These are phyloP conservation scores for Scolanthus callimorphus DNA, from an alignment of 92 coral and sea anemone genomes.

Conservation along the genomic window DNA sequence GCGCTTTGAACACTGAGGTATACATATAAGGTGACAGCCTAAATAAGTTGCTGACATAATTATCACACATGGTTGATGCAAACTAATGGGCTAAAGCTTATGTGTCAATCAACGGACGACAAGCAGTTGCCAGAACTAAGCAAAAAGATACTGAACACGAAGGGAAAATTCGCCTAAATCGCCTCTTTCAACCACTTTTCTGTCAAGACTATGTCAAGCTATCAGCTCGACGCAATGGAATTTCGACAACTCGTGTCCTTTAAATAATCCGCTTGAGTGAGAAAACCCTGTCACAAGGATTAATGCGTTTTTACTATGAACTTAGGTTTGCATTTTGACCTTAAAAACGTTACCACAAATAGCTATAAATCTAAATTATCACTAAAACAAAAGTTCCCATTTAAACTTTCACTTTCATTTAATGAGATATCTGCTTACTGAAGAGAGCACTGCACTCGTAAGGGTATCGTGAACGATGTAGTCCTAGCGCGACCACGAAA, in stretches of 20 bases:
- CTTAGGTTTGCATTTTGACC: no score
- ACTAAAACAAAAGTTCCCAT: no score
- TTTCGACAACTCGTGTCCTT: neutral
- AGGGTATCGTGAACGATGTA: no score
- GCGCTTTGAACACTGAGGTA: neutral
- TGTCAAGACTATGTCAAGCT: neutral
- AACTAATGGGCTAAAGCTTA: conserved; percentile 7
- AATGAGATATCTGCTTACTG: no score
- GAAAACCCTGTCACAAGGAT: neutral
- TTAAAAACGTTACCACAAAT: no score
- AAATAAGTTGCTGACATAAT: conserved; percentile 8
- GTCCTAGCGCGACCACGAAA: no score
- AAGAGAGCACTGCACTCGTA: no score
- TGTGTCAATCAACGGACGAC: conserved; percentile 6
- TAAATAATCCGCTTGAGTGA: conserved; percentile 1
- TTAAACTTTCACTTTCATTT: no score
- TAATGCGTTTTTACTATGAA: no score
- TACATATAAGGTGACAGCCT: neutral
- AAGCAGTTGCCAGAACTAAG: neutral
- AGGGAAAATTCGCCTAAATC: neutral
- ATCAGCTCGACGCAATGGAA: no score
- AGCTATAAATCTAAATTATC: no score
- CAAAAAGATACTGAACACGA: neutral
- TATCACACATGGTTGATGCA: neutral
- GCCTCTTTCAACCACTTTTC: neutral